Conservation (phyloP, 2,113 vertebrate species). For the Erythrolamprus reginae region DNA sequence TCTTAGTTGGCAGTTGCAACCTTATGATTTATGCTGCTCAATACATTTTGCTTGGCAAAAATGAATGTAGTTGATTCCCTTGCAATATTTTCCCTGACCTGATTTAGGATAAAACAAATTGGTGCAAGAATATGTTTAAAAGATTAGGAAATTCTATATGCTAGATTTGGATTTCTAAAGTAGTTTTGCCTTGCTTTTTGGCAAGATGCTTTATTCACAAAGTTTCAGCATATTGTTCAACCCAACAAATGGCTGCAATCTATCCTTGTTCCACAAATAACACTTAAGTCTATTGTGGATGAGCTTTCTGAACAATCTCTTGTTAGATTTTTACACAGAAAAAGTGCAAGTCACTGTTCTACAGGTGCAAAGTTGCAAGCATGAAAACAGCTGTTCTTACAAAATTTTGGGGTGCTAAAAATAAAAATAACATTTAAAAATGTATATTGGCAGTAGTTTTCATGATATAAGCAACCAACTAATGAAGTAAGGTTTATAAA, state of each 20-base stretch:
- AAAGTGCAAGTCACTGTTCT: background rate
- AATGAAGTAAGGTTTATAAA: no score
- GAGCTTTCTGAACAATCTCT: background rate
- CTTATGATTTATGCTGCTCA: background rate
- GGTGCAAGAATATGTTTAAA: background rate
- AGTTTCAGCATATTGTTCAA: background rate
- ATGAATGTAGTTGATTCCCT: background rate
- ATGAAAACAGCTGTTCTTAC: no score
- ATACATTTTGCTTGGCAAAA: background rate
- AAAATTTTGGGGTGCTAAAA: no score
- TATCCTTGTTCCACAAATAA: background rate
- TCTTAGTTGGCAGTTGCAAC: background rate
- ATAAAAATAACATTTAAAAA: no score
- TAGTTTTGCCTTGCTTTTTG: background rate
- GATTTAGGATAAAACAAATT: background rate
- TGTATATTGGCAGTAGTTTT: no score
- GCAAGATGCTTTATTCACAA: background rate
- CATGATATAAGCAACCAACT: no score
- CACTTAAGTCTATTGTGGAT: background rate
- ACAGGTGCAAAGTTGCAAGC: no score
- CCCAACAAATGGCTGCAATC: background rate
- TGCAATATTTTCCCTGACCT: background rate
- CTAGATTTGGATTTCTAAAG: background rate
- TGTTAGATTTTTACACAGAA: background rate
- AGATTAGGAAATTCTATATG: background rate